phyloP scores from a whole-genome alignment of 2,797 vertebrate species.

The Pygocentrus nattereri region DNA sequence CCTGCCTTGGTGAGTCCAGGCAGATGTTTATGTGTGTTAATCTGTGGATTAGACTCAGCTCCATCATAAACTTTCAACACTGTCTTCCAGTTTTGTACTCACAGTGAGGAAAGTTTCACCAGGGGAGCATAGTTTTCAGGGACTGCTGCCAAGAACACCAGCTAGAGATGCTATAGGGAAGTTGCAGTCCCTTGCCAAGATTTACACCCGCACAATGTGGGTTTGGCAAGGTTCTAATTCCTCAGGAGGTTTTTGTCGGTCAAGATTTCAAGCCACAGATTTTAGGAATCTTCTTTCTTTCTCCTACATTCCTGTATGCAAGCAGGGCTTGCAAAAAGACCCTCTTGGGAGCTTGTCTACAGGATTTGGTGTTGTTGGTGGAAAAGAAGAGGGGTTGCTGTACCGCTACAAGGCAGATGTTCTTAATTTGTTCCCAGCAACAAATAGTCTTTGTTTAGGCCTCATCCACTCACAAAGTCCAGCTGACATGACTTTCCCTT shows the following conservation, averaged over 20 bases:
- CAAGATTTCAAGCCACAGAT: slow-evolving; percentile 26
- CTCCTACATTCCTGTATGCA: slow-evolving; percentile 6
- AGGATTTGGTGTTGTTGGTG: background rate
- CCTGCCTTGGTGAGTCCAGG: background rate
- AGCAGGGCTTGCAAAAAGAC: slow-evolving; percentile 2
- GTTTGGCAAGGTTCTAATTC: slow-evolving; percentile 9
- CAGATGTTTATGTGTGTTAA: slow-evolving; percentile 16
- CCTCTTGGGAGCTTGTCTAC: background rate
- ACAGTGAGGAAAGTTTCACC: slow-evolving; percentile 16
- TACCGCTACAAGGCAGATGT: slow-evolving; percentile 53
- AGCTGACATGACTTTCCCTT: slow-evolving; percentile 29
- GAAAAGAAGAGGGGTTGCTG: slow-evolving; percentile 24
- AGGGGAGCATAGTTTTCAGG: background rate
- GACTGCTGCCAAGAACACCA: slow-evolving; percentile 10
- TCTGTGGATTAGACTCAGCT: slow-evolving; percentile 10
- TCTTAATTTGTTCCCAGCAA: slow-evolving; percentile 57
- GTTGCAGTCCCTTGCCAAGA: slow-evolving; percentile 14
- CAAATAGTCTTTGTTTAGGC: slow-evolving; percentile 61
- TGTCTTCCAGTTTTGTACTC: background rate
- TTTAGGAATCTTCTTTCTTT: slow-evolving; percentile 3
- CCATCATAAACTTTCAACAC: background rate
- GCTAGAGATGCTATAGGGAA: slow-evolving; percentile 1
- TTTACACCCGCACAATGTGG: slow-evolving; percentile 14
- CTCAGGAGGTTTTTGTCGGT: slow-evolving; percentile 7
- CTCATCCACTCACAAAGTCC: slow-evolving; percentile 22